phyloP scores from a whole-genome alignment of 2,797 vertebrate species.

The Rhynchotus rufescens region DNA sequence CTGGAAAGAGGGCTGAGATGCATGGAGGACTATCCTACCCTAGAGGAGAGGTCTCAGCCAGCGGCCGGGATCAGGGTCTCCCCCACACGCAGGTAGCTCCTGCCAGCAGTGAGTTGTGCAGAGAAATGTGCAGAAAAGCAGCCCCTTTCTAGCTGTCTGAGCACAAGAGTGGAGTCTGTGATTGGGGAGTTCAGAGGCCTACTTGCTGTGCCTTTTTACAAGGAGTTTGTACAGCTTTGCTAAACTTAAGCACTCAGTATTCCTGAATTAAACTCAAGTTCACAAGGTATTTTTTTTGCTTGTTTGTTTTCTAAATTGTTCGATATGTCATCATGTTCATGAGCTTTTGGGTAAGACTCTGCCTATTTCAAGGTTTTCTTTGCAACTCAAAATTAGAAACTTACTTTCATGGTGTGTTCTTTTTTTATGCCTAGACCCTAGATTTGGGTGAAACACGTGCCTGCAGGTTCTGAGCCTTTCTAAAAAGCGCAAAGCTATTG shows the following conservation, averaged over 20 bases:
- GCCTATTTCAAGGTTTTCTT: not conserved
- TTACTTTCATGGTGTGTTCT: not conserved
- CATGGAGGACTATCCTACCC: not conserved
- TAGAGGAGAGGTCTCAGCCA: not conserved
- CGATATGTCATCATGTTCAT: not conserved
- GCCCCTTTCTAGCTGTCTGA: not conserved
- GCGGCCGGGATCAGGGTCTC: not conserved
- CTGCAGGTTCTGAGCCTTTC: not conserved
- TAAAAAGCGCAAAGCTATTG: not conserved
- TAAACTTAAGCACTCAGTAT: not conserved
- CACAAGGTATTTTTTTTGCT: accelerated
- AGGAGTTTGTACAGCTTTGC: not conserved
- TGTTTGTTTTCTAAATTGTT: not conserved
- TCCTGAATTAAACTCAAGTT: not conserved
- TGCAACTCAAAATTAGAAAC: not conserved
- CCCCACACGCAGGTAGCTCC: not conserved
- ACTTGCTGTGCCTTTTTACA: not conserved
- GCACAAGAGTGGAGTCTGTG: accelerated
- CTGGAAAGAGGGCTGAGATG: not conserved
- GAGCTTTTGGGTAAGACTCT: not conserved
- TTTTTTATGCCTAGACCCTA: not conserved
- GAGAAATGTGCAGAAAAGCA: not conserved
- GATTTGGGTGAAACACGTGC: not conserved
- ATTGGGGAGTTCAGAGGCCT: not conserved
- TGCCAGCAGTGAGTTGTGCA: not conserved